A percentile compares a stretch with the other conserved stretches of the same genome.
phyloP scores from a whole-genome alignment of 53 echinoderm and acorn worm species.

The Henricia sp. region DNA sequence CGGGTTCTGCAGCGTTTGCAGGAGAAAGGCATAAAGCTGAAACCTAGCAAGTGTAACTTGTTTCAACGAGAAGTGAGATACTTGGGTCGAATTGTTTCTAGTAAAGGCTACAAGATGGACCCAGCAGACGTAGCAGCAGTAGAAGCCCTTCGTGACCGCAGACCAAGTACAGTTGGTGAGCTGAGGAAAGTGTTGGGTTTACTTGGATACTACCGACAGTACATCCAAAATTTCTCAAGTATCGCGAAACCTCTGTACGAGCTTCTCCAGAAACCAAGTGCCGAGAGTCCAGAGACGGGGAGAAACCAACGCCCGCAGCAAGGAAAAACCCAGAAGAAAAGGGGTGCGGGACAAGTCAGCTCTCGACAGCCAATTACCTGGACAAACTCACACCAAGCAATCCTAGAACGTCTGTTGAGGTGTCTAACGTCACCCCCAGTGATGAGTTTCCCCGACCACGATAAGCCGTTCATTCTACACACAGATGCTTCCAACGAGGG shows the following conservation, averaged over 20 bases:
- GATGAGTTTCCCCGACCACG: slow-evolving; percentile 43
- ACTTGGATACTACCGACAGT: too few species aligned
- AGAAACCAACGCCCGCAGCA: not conserved
- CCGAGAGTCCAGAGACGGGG: not conserved
- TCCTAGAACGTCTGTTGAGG: too few species aligned
- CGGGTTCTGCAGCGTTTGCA: slow-evolving; percentile 44
- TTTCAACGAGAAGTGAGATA: slow-evolving; percentile 67
- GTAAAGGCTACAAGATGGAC: slow-evolving; percentile 63
- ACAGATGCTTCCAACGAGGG: slow-evolving; percentile 65
- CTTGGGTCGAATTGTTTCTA: slow-evolving; percentile 47
- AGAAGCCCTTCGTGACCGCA: slow-evolving; percentile 40
- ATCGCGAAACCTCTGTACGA: not conserved
- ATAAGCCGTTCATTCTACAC: slow-evolving; percentile 33
- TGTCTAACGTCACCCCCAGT: slow-evolving; percentile 42
- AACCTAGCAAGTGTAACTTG: slow-evolving; percentile 57
- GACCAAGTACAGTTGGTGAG: slow-evolving; percentile 59
- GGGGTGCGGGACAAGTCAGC: slow-evolving; percentile 32
- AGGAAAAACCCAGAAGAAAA: not conserved
- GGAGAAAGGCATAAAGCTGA: slow-evolving; percentile 59
- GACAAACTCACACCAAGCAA: slow-evolving; percentile 39
- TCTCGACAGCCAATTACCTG: too few species aligned
- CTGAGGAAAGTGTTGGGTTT: slow-evolving; percentile 66
- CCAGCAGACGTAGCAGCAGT: slow-evolving; percentile 65
- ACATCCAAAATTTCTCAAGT: slow-evolving; percentile 55
- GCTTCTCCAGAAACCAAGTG: not conserved